A percentile compares a stretch with the other conserved stretches of the same genome.
Conservation (phyloP, 2,888 invertebrate species). For the Leptinotarsa haldemani region DNA sequence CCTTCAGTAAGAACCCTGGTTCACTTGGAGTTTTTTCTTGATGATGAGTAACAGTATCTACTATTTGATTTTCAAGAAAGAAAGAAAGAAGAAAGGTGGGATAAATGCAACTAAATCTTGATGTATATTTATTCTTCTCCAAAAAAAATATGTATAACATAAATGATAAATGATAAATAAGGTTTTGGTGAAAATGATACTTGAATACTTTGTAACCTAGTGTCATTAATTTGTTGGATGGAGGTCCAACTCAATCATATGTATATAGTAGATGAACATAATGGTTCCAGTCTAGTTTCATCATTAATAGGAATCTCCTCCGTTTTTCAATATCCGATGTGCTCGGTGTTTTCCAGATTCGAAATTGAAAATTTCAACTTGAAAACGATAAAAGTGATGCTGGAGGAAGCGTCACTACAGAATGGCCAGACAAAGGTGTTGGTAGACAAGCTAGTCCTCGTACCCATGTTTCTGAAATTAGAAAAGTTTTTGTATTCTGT, state of each 20-base stretch:
- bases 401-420: constrained; percentile 66
- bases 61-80: no score
- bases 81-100: no score
- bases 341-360: neutral
- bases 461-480: constrained; percentile 67
- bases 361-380: constrained; percentile 9
- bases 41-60: no score
- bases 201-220: constrained; percentile 39
- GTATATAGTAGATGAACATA: no score
- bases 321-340: no score
- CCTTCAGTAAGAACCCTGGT: no score
- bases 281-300: no score
- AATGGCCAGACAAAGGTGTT: constrained; percentile 73
- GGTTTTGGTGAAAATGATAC: constrained; percentile 25
- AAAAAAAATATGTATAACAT: constrained; percentile 5
- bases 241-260: neutral
- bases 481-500: neutral
- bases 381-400: constrained; percentile 51
- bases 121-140: neutral
- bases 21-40: no score
- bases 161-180: constrained; percentile 28
- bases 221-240: constrained; percentile 34
- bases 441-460: constrained; percentile 73
- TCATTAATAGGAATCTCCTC: no score
- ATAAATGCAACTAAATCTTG: no score